Conservation (phyloP, 1,140 invertebrate species). For the Psilanteris sp. region DNA sequence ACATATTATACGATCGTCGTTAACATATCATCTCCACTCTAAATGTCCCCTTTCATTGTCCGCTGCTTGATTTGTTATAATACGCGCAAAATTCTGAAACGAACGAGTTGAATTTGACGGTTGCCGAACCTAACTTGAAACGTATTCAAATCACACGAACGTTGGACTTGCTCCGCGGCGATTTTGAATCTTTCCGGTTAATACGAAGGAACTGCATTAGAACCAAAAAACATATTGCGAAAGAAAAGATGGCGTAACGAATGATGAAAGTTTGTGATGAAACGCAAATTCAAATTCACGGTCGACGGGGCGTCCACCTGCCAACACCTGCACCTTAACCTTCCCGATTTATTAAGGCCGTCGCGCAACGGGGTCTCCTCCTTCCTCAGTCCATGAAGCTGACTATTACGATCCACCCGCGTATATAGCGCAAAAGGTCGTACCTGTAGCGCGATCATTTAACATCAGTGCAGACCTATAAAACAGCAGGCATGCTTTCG, state of each 20-base stretch:
- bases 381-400: slow-evolving; percentile 53
- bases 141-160: too few species aligned
- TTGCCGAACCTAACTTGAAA: too few species aligned
- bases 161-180: too few species aligned
- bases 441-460: slow-evolving; percentile 58
- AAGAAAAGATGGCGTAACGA: slow-evolving; percentile 61
- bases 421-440: slow-evolving; percentile 60
- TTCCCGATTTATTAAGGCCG: slow-evolving; percentile 68
- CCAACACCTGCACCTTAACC: slow-evolving; percentile 65
- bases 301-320: slow-evolving; percentile 67
- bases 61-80: too few species aligned
- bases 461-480: slow-evolving; percentile 66
- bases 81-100: too few species aligned
- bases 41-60: too few species aligned
- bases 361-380: slow-evolving; percentile 60
- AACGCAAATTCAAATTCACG: slow-evolving; percentile 69
- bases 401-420: slow-evolving; percentile 67
- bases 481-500: slow-evolving; percentile 72
- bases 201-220: too few species aligned
- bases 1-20: too few species aligned
- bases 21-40: too few species aligned
- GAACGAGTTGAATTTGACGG: too few species aligned
- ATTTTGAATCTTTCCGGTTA: too few species aligned
- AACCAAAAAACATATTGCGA: slow-evolving; percentile 12
- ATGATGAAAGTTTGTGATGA: slow-evolving; percentile 68